A percentile compares a stretch with the other conserved stretches of the same genome.
These are phyloP conservation scores for Gasterosteus nipponicus DNA, from an alignment of 2,113 vertebrate genomes.

Conservation along the genomic window DNA sequence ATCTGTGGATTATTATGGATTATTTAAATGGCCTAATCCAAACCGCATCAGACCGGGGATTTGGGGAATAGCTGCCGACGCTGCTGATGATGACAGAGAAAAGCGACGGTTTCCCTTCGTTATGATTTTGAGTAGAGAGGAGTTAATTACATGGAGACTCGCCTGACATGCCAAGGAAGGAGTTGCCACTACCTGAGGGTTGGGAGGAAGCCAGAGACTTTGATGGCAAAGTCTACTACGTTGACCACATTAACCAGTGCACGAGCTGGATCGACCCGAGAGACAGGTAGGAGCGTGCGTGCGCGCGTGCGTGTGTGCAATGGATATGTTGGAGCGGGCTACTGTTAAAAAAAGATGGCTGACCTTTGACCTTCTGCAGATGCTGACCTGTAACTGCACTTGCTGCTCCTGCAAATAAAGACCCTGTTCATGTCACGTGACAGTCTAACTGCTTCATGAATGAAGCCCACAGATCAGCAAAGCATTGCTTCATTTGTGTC, in stretches of 20 bases:
- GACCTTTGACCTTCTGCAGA: constrained; percentile 31
- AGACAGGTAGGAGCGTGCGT: constrained; percentile 85
- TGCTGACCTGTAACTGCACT: neutral
- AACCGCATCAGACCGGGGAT: constrained; percentile 22
- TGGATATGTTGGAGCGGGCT: neutral
- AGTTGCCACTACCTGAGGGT: constrained; percentile 95
- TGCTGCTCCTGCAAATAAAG: neutral
- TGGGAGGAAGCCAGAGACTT: constrained; percentile 97
- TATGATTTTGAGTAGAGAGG: constrained; percentile 72
- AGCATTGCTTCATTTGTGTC: neutral
- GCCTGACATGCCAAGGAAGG: constrained; percentile 92
- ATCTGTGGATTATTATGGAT: constrained; percentile 69
- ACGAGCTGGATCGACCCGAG: constrained; percentile 98
- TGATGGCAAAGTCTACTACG: constrained; percentile 95
- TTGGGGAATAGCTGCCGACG: constrained; percentile 25
- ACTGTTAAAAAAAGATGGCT: constrained; percentile 3
- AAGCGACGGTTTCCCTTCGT: constrained; percentile 64
- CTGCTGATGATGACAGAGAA: constrained; percentile 42
- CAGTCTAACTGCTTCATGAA: no score
- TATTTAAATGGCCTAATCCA: constrained; percentile 45
- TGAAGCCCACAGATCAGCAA: neutral
- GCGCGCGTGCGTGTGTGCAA: neutral
- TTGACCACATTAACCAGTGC: constrained; percentile 91
- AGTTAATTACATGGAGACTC: constrained; percentile 85
- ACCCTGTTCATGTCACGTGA: neutral